These are phyloP conservation scores for Entelurus aequoreus DNA, from an alignment of 2,113 vertebrate genomes.

Conservation along the genomic window DNA sequence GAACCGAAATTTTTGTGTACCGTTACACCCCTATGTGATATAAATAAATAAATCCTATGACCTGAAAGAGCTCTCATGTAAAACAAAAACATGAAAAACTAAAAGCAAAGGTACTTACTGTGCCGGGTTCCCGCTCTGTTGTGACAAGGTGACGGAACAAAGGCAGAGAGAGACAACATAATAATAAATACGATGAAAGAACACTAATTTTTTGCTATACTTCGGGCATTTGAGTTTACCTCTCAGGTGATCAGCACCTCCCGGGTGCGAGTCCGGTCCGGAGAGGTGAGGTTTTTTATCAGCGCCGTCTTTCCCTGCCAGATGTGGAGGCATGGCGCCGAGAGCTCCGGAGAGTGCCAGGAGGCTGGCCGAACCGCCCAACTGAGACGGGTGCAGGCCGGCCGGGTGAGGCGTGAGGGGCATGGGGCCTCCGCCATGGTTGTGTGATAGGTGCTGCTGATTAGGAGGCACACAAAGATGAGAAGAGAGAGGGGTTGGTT, in stretches of 20 bases:
- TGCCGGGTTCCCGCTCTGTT: conserved; percentile 91
- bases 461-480: conserved; percentile 25
- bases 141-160: conserved; percentile 68
- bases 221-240: conserved; percentile 72
- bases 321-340: conserved; percentile 82
- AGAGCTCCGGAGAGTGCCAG: conserved; percentile 91
- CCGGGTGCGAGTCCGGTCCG: conserved; percentile 46
- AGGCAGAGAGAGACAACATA: not conserved
- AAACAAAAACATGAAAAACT: not conserved
- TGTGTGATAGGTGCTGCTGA: conserved; percentile 90
- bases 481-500: conserved; percentile 1
- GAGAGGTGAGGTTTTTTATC: conserved; percentile 88
- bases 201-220: not conserved
- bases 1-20: too few relatives aligned
- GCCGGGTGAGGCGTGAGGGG: conserved; percentile 91
- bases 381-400: conserved; percentile 86
- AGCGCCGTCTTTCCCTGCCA: conserved; percentile 80
- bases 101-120: conserved; percentile 78
- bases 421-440: conserved; percentile 84
- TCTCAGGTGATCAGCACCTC: conserved; percentile 89
- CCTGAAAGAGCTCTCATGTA: too few relatives aligned
- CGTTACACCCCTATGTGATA: too few relatives aligned
- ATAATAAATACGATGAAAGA: not conserved
- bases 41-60: too few relatives aligned
- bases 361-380: conserved; percentile 87